These are phyloP conservation scores for Sisor rabdophorus DNA, from an alignment of 2,113 vertebrate species.

Conservation along the genomic window DNA sequence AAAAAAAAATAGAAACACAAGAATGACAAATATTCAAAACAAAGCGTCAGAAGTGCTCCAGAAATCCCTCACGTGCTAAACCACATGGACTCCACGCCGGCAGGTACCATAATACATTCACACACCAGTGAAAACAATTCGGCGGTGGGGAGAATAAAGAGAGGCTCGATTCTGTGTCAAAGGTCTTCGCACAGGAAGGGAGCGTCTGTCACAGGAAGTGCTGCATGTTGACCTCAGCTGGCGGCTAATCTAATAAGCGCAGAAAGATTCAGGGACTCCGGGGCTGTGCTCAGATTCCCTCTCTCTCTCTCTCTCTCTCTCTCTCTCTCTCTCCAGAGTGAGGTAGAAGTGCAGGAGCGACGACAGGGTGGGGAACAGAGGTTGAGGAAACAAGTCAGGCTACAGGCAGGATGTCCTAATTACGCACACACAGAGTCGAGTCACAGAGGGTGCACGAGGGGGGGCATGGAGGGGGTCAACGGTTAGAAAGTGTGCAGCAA, in stretches of 20 bases:
- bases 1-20: not conserved
- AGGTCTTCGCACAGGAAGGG: constrained; percentile 27
- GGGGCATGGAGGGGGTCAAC: not conserved
- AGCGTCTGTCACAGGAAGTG: constrained; percentile 42
- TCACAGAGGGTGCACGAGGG: not conserved
- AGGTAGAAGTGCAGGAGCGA: constrained; percentile 3
- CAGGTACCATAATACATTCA: not conserved
- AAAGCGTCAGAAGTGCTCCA: not conserved
- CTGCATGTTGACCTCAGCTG: constrained; percentile 36
- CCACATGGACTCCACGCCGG: not conserved
- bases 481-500: constrained; percentile 6
- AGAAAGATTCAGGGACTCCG: constrained; percentile 6
- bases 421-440: constrained; percentile 4
- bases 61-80: not conserved
- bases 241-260: constrained; percentile 33
- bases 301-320: too few relatives aligned
- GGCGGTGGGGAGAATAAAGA: not conserved
- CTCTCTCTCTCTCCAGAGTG: too few relatives aligned
- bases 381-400: constrained; percentile 19
- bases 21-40: not conserved
- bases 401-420: constrained; percentile 37
- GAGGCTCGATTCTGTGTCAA: constrained; percentile 22
- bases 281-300: constrained; percentile 31
- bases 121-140: constrained; percentile 11
- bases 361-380: constrained; percentile 17